Base-by-base conservation (phyloP, 1,140 invertebrate genomes). In the Phymorhynchus buccinoides region DNA sequence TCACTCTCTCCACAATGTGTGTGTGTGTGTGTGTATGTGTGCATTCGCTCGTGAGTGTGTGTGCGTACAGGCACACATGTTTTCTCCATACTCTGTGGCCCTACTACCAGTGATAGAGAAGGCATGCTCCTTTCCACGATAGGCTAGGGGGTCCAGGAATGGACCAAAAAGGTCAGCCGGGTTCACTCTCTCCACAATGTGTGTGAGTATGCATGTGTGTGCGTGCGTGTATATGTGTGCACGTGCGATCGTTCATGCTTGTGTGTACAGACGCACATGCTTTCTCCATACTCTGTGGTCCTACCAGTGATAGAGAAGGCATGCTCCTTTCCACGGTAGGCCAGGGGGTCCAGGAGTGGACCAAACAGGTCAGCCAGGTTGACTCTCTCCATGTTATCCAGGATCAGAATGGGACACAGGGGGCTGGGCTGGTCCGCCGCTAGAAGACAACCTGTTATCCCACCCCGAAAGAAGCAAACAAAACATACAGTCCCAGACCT, bases 301-400 rank as follows among this genome's bases (percentile, higher is more conserved):
- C 9, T n/a, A 90, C 89, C 90, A 83, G 84, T 86, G 18, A 91
- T 37, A 52, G 42, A 79, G 80, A 92, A 91, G 16, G 90, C 84
- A 80, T 91, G 87, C 27, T 86, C 84, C 41, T 85, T 86, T 62
- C 92, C 92, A 75, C 92, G 85, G 44, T 90, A 89, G 52, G 92
- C 92, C 71, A 93, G 87, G 35, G 89, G 86, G 62, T 87, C 85
- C 16, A 92, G 80, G 6, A 93, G 84, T 35, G 89, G 88, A 1
- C 90, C 91, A 84, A 93, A 90, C 35, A 93, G 75, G 56, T 89
- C 86, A 22, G 90, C 84, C 32, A 93, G 87, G 75, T 90, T 85
- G 0, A 92, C 89, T 56, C 88, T 89, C 73, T 90, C 90, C 27
- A 93, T 87, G 85, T 92, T 88, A 71, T 92, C 91, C 37, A 93